These are phyloP conservation scores for Oophaga sylvatica DNA, from an alignment of 2,797 vertebrate species.

Conservation along the genomic window DNA sequence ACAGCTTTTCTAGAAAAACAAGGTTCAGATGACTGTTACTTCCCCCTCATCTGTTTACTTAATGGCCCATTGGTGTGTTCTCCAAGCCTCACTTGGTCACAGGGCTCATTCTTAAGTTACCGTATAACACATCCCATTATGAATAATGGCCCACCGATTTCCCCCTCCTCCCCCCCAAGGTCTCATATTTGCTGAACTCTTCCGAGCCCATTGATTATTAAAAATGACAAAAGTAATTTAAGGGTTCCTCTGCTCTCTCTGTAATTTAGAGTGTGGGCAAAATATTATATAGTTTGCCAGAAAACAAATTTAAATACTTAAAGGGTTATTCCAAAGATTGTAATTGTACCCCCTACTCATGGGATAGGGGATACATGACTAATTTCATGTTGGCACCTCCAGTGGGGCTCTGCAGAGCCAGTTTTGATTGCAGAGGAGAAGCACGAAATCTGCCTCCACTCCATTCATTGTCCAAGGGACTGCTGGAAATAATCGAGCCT, in stretches of 20 bases:
- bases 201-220: not conserved
- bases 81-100: not conserved
- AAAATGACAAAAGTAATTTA: not conserved
- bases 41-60: conserved; percentile 13
- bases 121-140: not conserved
- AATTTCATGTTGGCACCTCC: too few relatives aligned
- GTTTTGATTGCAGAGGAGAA: too few relatives aligned
- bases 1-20: conserved; percentile 29
- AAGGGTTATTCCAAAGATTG: too few relatives aligned
- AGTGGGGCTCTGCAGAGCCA: too few relatives aligned
- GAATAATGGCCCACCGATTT: not conserved
- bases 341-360: too few relatives aligned
- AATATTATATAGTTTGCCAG: not conserved
- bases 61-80: conserved; percentile 32
- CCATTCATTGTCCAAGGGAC: too few relatives aligned
- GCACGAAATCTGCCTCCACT: too few relatives aligned
- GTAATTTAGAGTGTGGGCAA: too few relatives aligned
- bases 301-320: too few relatives aligned
- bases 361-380: too few relatives aligned
- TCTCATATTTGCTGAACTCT: conserved; percentile 5
- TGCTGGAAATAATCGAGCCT: too few relatives aligned
- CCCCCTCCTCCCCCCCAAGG: not conserved
- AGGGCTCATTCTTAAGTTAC: not conserved
- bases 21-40: not conserved
- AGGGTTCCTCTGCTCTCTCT: conserved; percentile 9